A percentile compares a stretch with the other conserved stretches of the same genome.
Conservation (phyloP, 2,797 vertebrate species). For the Orientallactaga sibirica region DNA sequence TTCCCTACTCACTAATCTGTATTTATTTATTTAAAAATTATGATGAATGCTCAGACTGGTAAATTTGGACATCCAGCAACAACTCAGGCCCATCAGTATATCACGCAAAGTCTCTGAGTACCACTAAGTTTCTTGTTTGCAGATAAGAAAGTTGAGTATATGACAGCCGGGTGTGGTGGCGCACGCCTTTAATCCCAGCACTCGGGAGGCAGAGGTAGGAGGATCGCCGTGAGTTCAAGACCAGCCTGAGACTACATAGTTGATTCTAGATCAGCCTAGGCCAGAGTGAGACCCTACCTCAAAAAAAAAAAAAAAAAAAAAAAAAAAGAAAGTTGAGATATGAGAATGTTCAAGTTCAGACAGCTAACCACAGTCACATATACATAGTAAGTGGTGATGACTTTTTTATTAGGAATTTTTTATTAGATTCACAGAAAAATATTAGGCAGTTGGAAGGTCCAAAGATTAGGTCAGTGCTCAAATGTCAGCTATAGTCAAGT, state of each 20-base stretch:
- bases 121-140: background rate
- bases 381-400: background rate
- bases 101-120: background rate
- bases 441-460: background rate
- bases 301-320: no score
- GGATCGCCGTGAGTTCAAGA: no score
- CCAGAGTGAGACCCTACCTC: no score
- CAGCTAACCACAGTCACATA: background rate
- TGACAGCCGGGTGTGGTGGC: no score
- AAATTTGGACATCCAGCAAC: background rate
- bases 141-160: conserved; percentile 13
- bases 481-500: background rate
- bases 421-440: background rate
- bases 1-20: background rate
- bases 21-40: conserved; percentile 11
- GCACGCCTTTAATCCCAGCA: no score
- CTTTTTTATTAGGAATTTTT: background rate
- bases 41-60: background rate
- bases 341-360: background rate
- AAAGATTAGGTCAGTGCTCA: background rate
- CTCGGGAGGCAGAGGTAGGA: no score
- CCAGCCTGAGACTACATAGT: no score
- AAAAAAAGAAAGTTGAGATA: background rate
- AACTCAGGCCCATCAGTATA: background rate
- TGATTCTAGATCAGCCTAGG: no score